These are phyloP conservation scores for Heliornis fulica DNA, from an alignment of 2,113 vertebrate genomes.

Conservation along the genomic window DNA sequence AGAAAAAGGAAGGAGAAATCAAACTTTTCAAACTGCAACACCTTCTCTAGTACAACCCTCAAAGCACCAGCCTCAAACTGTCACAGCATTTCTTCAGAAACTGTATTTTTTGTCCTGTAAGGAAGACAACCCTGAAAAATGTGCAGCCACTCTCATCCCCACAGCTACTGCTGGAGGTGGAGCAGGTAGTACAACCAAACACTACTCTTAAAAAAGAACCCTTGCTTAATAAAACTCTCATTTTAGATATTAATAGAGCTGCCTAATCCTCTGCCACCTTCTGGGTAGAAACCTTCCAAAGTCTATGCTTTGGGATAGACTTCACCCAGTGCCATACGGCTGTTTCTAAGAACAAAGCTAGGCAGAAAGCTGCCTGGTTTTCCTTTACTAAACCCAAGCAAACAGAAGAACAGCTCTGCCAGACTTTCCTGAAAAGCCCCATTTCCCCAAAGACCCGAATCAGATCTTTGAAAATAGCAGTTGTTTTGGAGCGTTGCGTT, in stretches of 20 bases:
- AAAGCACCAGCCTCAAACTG: neutral
- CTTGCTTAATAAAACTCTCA: neutral
- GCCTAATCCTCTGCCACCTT: neutral
- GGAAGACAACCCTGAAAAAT: neutral
- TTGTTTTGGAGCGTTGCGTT: neutral
- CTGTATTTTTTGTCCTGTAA: neutral
- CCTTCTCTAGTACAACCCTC: neutral
- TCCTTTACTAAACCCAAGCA: neutral
- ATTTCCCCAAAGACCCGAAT: neutral
- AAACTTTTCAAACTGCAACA: neutral
- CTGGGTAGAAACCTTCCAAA: neutral
- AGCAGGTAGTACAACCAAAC: neutral
- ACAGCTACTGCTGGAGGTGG: neutral
- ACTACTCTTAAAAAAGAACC: neutral
- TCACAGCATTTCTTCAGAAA: neutral
- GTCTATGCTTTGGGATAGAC: neutral
- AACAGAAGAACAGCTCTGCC: neutral
- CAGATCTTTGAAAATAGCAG: neutral
- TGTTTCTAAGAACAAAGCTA: neutral
- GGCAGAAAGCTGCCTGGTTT: neutral
- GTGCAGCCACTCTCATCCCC: neutral
- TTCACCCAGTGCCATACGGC: neutral
- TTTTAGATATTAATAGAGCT: neutral
- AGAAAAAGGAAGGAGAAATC: neutral
- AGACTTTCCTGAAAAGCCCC: slow-evolving; percentile 2